Conservation (phyloP, 2,113 vertebrate species). For the Puffinus mauretanicus region DNA sequence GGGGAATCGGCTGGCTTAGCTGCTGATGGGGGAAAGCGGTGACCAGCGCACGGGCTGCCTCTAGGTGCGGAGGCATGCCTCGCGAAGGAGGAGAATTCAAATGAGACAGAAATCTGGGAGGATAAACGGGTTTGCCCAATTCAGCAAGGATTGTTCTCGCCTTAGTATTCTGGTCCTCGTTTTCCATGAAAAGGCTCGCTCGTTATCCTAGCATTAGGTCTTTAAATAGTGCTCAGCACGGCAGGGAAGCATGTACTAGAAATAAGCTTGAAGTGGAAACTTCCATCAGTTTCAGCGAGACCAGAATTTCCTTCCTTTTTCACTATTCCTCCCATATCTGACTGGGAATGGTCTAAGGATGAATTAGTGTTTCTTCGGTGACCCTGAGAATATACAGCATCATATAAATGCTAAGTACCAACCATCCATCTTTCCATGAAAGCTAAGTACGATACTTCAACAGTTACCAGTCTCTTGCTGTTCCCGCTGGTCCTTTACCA, state of each 20-base stretch:
- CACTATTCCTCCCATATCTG: background rate
- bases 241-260: background rate
- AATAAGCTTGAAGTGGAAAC: background rate
- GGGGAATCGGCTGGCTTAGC: too few relatives aligned
- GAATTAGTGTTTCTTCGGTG: background rate
- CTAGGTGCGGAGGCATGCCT: background rate
- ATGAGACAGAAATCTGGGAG: background rate
- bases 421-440: background rate
- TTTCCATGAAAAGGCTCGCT: background rate
- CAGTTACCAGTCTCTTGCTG: background rate
- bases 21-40: background rate
- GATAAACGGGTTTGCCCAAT: background rate
- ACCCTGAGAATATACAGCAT: background rate
- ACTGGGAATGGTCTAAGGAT: background rate
- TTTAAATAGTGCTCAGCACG: background rate
- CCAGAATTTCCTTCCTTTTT: background rate
- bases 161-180: background rate
- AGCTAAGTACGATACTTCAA: background rate
- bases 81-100: background rate
- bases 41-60: background rate
- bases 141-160: background rate
- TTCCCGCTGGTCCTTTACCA: background rate
- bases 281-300: background rate
- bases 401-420: background rate
- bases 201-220: background rate